These are phyloP conservation scores for Pyrochroa serraticornis DNA, from an alignment of 2,888 invertebrate genomes.

Conservation along the genomic window DNA sequence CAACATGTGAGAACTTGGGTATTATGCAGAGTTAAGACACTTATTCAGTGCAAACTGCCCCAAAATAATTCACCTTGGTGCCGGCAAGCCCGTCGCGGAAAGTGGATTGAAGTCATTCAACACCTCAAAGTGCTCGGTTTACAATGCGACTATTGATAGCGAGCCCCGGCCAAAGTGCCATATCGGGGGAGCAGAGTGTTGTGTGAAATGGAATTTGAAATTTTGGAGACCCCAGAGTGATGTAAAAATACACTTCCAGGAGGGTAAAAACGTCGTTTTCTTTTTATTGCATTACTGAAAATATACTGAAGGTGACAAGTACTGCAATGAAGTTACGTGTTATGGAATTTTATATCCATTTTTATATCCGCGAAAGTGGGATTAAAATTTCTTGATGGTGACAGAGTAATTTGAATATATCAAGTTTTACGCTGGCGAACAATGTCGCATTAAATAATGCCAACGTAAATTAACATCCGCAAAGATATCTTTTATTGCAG, in stretches of 20 bases:
- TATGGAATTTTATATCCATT: conserved; percentile 59
- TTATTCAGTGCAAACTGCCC: conserved; percentile 28
- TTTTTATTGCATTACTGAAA: conserved; percentile 58
- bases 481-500: neutral
- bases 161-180: conserved; percentile 47
- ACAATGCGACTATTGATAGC: conserved; percentile 54
- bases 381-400: conserved; percentile 57
- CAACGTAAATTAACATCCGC: conserved; percentile 22
- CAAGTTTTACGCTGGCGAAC: conserved; percentile 44
- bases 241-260: conserved; percentile 59
- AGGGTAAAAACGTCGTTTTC: conserved; percentile 56
- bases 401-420: conserved; percentile 55
- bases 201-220: conserved; percentile 60
- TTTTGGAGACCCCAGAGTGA: conserved; percentile 59
- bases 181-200: conserved; percentile 44
- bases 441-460: conserved; percentile 28
- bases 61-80: conserved; percentile 39
- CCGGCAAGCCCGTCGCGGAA: conserved; percentile 41
- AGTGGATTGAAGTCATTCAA: conserved; percentile 53
- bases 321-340: conserved; percentile 56
- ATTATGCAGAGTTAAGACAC: conserved; percentile 18
- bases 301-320: conserved; percentile 58
- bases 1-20: neutral
- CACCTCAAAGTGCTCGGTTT: conserved; percentile 56
- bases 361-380: conserved; percentile 56